These are phyloP conservation scores for Barbus barbus DNA, from an alignment of 2,113 vertebrate genomes.

Conservation along the genomic window DNA sequence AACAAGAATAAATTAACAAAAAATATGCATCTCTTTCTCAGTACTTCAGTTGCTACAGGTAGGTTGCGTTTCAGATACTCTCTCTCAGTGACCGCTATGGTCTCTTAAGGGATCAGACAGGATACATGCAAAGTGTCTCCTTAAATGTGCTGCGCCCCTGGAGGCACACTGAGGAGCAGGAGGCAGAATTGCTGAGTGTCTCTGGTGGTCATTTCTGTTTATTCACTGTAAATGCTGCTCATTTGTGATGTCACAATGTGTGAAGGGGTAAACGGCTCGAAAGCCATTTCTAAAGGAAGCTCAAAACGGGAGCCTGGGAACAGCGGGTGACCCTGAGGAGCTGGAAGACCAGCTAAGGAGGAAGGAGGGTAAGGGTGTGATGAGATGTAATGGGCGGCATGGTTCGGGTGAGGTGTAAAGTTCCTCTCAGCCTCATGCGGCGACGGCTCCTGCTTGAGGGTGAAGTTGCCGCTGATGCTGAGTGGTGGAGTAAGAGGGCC, in stretches of 20 bases:
- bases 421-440: slow-evolving; percentile 85
- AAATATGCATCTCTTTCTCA: slow-evolving; percentile 60
- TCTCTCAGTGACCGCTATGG: slow-evolving; percentile 49
- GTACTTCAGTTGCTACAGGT: slow-evolving; percentile 61
- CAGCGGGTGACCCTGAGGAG: slow-evolving; percentile 79
- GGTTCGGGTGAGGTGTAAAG: slow-evolving; percentile 70
- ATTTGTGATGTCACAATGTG: slow-evolving; percentile 82
- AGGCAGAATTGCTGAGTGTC: slow-evolving; percentile 15
- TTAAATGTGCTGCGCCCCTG: slow-evolving; percentile 9
- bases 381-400: slow-evolving; percentile 73
- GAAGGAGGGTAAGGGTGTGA: slow-evolving; percentile 75
- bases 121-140: slow-evolving; percentile 53
- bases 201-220: slow-evolving; percentile 39
- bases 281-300: slow-evolving; percentile 87
- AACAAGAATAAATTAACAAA: slow-evolving; percentile 69
- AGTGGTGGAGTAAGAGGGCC: slow-evolving; percentile 91
- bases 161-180: slow-evolving; percentile 8
- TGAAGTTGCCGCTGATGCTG: slow-evolving; percentile 92
- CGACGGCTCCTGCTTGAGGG: slow-evolving; percentile 91
- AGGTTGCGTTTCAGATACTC: slow-evolving; percentile 57
- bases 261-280: slow-evolving; percentile 82
- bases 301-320: slow-evolving; percentile 85
- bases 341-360: slow-evolving; percentile 71
- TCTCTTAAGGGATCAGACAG: slow-evolving; percentile 57
- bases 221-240: slow-evolving; percentile 86